Base-by-base conservation (phyloP, 2,797 vertebrate genomes). In the Amblyraja radiata region DNA sequence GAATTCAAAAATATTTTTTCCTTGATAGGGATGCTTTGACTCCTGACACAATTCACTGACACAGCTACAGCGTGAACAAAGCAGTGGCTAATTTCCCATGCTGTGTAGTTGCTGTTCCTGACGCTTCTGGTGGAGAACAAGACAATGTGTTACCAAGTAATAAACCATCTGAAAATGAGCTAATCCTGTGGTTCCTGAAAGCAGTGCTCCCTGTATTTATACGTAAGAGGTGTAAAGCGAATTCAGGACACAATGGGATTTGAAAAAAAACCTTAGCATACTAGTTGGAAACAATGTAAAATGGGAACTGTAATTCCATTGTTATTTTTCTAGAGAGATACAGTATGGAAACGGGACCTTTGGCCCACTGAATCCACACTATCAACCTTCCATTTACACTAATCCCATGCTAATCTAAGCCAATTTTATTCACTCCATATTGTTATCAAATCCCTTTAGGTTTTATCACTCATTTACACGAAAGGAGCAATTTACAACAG, bases 81-180 rank as follows among this genome's bases (percentile, higher is more conserved):
- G 93, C 93, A 90, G 93, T 90, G 84, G 94, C 93, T 93, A 90
- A 92, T 96, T 98, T 98, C 97, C 97, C 97, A 97, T 96, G 96
- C 68, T 54, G 93, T 93, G 94, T 93, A 86, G 25, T 95, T 94
- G 96, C 96, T 97, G 95, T 97, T 96, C 93, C 92, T 93, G 95
- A 94, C 94, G 96, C 18, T 68, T n/a, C 61, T 88, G 84, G n/a
- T 65, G 36, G 13, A 16, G 25, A 32, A 54, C n/a, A n/a, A 28
- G 58, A 86, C 28, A 86, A 86, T 63, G 11, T 16, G n/a, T 68
- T 88, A 68, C 61, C 68, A 68, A 88, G n/a, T 65, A 88, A 88
- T n/a, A 88, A 88, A 32, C 28, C n/a, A 88, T 88, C 84, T 68
- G 61, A 6, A 23, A 32, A 88, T 68, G 61, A 88, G n/a, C 10